These are phyloP conservation scores for Bergia sp. DNA, from an alignment of 92 coral and sea anemone genomes.

Conservation along the genomic window DNA sequence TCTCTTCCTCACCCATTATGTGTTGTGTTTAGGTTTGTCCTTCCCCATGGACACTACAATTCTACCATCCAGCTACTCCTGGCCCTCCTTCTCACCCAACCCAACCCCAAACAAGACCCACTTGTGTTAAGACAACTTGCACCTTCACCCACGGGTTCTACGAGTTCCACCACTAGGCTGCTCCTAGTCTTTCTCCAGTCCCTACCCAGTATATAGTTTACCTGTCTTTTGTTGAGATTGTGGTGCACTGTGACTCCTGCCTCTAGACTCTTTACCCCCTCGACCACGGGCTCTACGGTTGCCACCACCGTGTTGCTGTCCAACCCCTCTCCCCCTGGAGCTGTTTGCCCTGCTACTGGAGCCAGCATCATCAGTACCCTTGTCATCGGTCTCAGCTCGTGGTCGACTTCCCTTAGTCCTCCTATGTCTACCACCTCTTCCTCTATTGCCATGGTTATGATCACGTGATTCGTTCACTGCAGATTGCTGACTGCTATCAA, in stretches of 20 bases:
- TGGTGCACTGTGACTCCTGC: slow-evolving; percentile 41
- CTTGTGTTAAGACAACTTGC: neutral
- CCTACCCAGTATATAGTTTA: neutral
- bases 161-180: neutral
- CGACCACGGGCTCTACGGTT: neutral
- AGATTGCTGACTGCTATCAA: neutral
- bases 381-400: neutral
- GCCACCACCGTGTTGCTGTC: slow-evolving; percentile 13
- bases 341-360: slow-evolving; percentile 5
- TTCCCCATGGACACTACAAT: no score
- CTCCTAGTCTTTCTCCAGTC: no score
- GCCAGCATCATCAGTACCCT: neutral
- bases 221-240: slow-evolving; percentile 21
- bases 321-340: slow-evolving; percentile 6
- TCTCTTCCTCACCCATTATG: no score
- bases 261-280: slow-evolving; percentile 15
- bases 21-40: neutral
- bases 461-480: slow-evolving; percentile 15
- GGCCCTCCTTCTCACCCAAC: no score
- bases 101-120: no score
- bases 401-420: neutral
- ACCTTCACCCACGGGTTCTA: neutral
- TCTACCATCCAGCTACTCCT: no score
- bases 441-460: neutral
- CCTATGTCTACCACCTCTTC: slow-evolving; percentile 2